Evolutionary conservation across 1,140 invertebrate genomes (phyloP).

Genomic region (Aphelinus certus): DNA sequence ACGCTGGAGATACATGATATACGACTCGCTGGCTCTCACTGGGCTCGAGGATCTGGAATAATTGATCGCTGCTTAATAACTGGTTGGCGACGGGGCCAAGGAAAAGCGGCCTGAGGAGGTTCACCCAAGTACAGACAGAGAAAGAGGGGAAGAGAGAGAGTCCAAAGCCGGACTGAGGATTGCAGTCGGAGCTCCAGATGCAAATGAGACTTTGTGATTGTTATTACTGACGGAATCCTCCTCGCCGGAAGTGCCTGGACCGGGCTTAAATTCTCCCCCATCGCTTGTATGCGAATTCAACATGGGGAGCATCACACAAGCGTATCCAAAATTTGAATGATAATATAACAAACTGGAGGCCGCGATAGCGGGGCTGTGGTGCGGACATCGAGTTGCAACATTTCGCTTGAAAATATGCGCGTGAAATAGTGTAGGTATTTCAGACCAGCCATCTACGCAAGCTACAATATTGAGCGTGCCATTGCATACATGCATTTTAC

Average conservation of each 20-base stretch:
- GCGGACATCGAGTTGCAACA: background rate
- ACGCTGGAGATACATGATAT: slow-evolving; percentile 11
- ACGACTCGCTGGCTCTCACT: background rate
- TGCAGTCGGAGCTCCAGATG: background rate
- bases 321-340: slow-evolving; percentile 33
- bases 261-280: slow-evolving; percentile 7
- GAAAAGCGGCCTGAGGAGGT: background rate
- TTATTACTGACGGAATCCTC: slow-evolving; percentile 34
- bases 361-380: background rate
- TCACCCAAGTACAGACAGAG: background rate
- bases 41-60: background rate
- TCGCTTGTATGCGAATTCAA: slow-evolving; percentile 18
- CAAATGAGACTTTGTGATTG: slow-evolving; percentile 35
- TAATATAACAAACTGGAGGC: slow-evolving; percentile 31
- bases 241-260: background rate
- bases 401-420: too few relatives aligned
- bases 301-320: background rate
- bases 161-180: background rate
- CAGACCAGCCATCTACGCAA: too few relatives aligned
- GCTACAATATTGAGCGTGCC: too few relatives aligned
- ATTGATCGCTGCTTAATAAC: slow-evolving; percentile 29
- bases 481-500: too few relatives aligned
- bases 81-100: background rate
- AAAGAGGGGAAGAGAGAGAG: background rate
- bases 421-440: too few relatives aligned